These are phyloP conservation scores for Alethe castanea DNA, from an alignment of 2,113 vertebrate species.

Conservation along the genomic window DNA sequence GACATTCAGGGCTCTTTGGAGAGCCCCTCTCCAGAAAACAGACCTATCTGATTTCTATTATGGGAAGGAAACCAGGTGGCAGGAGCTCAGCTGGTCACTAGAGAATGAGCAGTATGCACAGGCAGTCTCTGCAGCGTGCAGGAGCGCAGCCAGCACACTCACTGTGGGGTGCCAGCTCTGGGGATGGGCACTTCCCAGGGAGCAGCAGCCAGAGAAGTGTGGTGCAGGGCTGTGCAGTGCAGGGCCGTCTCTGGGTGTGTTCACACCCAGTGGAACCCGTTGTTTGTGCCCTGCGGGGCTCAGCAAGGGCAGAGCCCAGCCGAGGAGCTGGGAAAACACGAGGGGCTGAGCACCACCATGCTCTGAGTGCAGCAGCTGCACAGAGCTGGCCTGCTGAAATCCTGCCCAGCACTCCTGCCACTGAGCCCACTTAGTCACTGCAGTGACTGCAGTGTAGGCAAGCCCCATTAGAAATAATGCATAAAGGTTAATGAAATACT, in stretches of 20 bases:
- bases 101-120: not conserved
- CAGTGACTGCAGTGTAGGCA: not conserved
- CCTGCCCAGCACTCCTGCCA: not conserved
- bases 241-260: not conserved
- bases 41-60: not conserved
- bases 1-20: not conserved
- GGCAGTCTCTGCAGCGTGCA: not conserved
- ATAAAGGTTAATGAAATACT: slow-evolving; percentile 61
- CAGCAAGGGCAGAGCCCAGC: not conserved
- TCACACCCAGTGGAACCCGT: not conserved
- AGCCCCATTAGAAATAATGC: slow-evolving; percentile 43
- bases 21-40: not conserved
- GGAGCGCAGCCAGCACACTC: not conserved
- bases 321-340: not conserved
- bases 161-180: not conserved
- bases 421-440: not conserved
- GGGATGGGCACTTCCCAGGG: not conserved
- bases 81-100: not conserved
- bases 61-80: not conserved
- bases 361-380: not conserved
- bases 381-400: not conserved
- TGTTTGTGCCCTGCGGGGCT: not conserved
- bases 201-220: not conserved
- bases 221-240: not conserved
- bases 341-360: not conserved